Percentiles rank a stretch among this genome's conserved stretches.
Conservation (phyloP, 37 sponge, comb jelly and placozoan genomes). For the Cliona cf. orientalis region DNA sequence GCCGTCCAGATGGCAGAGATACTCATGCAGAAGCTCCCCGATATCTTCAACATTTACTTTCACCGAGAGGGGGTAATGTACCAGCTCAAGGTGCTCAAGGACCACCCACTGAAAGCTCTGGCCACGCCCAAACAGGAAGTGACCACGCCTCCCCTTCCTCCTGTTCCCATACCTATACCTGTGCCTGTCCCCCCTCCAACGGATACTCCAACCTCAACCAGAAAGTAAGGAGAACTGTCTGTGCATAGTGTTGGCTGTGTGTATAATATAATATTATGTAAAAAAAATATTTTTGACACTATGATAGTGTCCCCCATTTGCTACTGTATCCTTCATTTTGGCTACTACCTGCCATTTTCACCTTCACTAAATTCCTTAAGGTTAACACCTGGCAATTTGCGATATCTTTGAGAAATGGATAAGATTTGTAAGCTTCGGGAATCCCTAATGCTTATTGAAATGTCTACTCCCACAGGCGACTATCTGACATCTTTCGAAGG, state of each 20-base stretch:
- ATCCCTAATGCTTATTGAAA: neutral
- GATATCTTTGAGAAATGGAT: too few relatives aligned
- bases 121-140: constrained; percentile 60
- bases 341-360: neutral
- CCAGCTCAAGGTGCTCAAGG: constrained; percentile 44
- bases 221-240: constrained; percentile 20
- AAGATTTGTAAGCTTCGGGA: too few relatives aligned
- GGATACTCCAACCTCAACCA: constrained; percentile 38
- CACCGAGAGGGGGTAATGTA: constrained; percentile 92
- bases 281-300: neutral
- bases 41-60: constrained; percentile 84
- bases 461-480: constrained; percentile 27
- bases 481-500: constrained; percentile 69
- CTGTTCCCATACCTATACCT: neutral
- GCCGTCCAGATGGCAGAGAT: constrained; percentile 86
- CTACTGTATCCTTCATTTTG: neutral
- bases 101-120: constrained; percentile 48
- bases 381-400: neutral
- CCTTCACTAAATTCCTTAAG: neutral
- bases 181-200: neutral
- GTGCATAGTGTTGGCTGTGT: neutral
- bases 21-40: constrained; percentile 90
- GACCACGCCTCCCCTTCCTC: constrained; percentile 4
- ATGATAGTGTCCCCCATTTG: neutral
- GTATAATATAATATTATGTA: neutral